Base-by-base conservation (phyloP, 2,888 invertebrate species). In the Mallateleia sp. region DNA sequence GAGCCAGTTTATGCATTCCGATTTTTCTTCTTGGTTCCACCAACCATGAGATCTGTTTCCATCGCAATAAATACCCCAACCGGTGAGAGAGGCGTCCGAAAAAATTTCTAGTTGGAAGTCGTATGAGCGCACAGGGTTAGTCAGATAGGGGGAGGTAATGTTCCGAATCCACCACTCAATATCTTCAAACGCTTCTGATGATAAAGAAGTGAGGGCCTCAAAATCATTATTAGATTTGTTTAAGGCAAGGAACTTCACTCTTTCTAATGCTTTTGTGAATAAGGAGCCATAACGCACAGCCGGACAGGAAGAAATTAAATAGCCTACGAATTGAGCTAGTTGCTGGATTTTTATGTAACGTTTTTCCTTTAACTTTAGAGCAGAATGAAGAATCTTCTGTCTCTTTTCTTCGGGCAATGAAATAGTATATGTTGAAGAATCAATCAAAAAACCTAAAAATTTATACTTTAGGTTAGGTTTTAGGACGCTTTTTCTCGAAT, bases 321-420 rank as follows among this genome's bases (percentile, higher is more conserved):
- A 38, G 45, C 64, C 75, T 20, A 75, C 34, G 20, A 64, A 75
- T n/a, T 75, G 75, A 52, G 64, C 64, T 34, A 75, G 42, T n/a
- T 75, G 28, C 24, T 38, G 47, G 9, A 75, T 62, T 52, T 75
- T 75, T 18, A 18, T 47, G 6, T 28, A 14, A 18, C 22, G 11
- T n/a, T 32, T 50, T 14, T 52, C 20, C 24, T 25, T 2, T 5
- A 60, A 32, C 28, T 72, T 6, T 11, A 20, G 5, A 60, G 42
- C 64, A n/a, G n/a, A 45, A 2, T 45, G 22, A 1, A 25, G 25
- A 45, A 64, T 64, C 47, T 62, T 60, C 34, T 84, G 58, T 69
- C 72, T 84, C 60, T 84, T 81, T 56, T 81, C 81, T 7, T 54
- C 45, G 0, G 81, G 75, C 72, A 84, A 54, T 25, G 71, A 75